These are phyloP conservation scores for Autographa pulchrina DNA, from an alignment of 2,888 invertebrate species.

Conservation along the genomic window DNA sequence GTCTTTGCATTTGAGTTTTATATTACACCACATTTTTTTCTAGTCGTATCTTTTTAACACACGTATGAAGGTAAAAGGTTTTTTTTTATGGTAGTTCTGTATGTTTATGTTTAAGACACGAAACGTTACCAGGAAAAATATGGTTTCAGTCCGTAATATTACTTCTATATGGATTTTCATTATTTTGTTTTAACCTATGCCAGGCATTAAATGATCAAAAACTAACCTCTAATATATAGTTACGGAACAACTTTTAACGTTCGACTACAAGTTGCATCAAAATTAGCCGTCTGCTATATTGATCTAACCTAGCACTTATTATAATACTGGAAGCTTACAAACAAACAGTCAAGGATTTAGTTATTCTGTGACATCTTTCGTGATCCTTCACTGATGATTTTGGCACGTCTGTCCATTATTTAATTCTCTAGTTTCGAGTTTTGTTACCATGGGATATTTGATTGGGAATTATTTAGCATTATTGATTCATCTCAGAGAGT, in stretches of 20 bases:
- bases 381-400: conserved; percentile 8
- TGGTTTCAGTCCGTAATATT: no score
- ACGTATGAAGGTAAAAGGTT: neutral
- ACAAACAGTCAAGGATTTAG: neutral
- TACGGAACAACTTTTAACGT: neutral
- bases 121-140: no score
- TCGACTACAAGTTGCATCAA: neutral
- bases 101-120: no score
- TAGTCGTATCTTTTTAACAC: neutral
- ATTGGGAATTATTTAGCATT: conserved; percentile 45
- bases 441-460: conserved; percentile 22
- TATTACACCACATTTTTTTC: neutral
- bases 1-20: neutral
- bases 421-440: conserved; percentile 9
- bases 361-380: conserved; percentile 12
- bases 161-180: no score
- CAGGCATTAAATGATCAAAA: no score
- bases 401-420: conserved; percentile 20
- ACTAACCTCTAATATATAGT: no score
- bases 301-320: neutral
- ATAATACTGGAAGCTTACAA: conserved; percentile 11
- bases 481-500: conserved; percentile 28
- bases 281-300: neutral
- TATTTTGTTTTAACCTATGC: no score
- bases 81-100: no score